phyloP scores from a whole-genome alignment of 2,113 vertebrate genomes.

The Halcyon malimbica region DNA sequence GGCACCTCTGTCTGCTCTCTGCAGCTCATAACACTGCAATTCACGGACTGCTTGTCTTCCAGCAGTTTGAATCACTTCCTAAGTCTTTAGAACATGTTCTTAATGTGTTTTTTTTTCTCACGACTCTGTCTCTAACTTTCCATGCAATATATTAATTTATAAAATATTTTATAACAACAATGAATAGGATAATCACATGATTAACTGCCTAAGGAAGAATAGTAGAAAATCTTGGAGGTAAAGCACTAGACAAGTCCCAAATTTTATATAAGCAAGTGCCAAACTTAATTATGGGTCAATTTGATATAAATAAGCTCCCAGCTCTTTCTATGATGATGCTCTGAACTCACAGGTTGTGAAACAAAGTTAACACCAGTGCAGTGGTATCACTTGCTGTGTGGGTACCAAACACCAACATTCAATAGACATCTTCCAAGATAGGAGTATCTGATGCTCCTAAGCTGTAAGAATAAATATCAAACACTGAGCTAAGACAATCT shows the following conservation, averaged over 20 bases:
- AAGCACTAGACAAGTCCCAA: background rate
- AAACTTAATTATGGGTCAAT: background rate
- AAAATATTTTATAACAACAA: background rate
- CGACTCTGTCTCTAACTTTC: background rate
- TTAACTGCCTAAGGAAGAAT: background rate
- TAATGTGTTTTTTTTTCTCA: background rate
- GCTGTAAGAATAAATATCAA: slow-evolving; percentile 6
- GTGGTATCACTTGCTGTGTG: background rate
- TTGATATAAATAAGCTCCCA: background rate
- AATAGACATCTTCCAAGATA: background rate
- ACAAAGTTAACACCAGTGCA: background rate
- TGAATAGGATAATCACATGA: background rate
- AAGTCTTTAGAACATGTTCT: background rate
- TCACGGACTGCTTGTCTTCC: background rate
- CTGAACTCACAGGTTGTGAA: background rate
- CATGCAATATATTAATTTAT: background rate
- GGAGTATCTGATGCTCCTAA: background rate
- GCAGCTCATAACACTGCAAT: background rate
- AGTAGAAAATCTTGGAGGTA: background rate
- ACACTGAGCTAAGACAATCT: background rate
- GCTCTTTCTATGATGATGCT: background rate
- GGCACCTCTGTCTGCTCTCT: background rate
- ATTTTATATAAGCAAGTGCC: background rate
- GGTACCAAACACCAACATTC: background rate
- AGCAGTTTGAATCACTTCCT: background rate